phyloP scores from a whole-genome alignment of 2,888 invertebrate genomes.

The Clitarchus hookeri region DNA sequence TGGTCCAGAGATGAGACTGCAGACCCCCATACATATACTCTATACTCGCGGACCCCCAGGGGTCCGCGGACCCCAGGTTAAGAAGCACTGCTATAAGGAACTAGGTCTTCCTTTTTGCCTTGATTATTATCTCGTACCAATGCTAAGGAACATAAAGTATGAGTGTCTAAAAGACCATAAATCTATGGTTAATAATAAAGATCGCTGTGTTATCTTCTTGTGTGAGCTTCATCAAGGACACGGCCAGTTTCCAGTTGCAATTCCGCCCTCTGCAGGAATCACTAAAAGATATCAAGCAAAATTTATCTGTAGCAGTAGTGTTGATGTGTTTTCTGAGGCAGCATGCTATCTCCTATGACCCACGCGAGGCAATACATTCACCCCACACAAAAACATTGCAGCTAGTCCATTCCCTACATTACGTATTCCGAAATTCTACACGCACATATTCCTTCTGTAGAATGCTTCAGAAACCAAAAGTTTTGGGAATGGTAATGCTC shows the following conservation, averaged over 20 bases:
- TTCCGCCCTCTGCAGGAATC: not conserved
- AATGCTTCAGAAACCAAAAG: slow-evolving; percentile 1
- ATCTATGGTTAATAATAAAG: not conserved
- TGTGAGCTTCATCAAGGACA: not conserved
- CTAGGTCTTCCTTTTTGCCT: no score
- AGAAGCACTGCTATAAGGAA: no score
- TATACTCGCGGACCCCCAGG: no score
- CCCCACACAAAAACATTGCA: no score
- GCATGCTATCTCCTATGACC: not conserved
- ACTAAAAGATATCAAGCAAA: no score
- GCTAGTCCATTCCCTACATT: slow-evolving; percentile 21
- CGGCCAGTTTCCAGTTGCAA: not conserved
- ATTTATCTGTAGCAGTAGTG: not conserved
- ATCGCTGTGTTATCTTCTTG: no score
- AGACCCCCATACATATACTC: no score
- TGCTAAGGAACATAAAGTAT: no score
- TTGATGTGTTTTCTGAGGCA: not conserved
- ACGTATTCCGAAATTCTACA: slow-evolving; percentile 16
- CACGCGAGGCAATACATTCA: not conserved
- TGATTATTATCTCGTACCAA: no score
- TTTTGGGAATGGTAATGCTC: not conserved
- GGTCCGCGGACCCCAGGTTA: no score
- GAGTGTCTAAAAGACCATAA: slow-evolving; percentile 1
- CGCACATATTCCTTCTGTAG: not conserved
- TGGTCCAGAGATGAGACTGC: no score